Conservation (phyloP, 1,140 invertebrate species). For the Drosophila nannoptera region DNA sequence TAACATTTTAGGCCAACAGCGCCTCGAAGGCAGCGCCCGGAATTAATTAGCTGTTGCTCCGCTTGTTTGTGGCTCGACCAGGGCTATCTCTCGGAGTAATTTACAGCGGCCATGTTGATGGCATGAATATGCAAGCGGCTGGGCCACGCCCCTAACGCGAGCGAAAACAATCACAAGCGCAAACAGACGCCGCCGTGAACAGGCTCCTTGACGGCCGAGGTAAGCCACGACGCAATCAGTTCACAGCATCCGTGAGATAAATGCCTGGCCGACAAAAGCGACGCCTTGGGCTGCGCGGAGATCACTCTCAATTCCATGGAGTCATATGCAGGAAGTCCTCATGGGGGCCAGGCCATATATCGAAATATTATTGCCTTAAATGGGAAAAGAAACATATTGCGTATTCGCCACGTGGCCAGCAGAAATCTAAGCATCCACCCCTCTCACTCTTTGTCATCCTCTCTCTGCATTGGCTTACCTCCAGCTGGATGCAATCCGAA, state of each 20-base stretch:
- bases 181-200: constrained; percentile 71
- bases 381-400: not conserved
- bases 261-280: no score
- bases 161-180: constrained; percentile 15
- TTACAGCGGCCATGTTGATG: constrained; percentile 65
- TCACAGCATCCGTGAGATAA: constrained; percentile 39
- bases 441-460: no score
- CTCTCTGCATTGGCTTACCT: constrained; percentile 1
- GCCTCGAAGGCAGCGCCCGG: constrained; percentile 71
- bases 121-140: constrained; percentile 69
- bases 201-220: constrained; percentile 12
- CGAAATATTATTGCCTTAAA: no score
- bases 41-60: constrained; percentile 73
- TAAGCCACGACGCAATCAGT: constrained; percentile 19
- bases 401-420: not conserved
- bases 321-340: no score
- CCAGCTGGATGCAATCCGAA: constrained; percentile 1
- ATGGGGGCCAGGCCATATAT: no score
- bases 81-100: constrained; percentile 68
- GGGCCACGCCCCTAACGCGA: not conserved
- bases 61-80: constrained; percentile 56
- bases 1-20: constrained; percentile 65
- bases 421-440: no score
- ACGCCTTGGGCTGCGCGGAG: no score
- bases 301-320: no score